A percentile compares a stretch with the other conserved stretches of the same genome.
These are phyloP conservation scores for Torymus aiolomorphi DNA, from an alignment of 2,888 invertebrate species.

Conservation along the genomic window DNA sequence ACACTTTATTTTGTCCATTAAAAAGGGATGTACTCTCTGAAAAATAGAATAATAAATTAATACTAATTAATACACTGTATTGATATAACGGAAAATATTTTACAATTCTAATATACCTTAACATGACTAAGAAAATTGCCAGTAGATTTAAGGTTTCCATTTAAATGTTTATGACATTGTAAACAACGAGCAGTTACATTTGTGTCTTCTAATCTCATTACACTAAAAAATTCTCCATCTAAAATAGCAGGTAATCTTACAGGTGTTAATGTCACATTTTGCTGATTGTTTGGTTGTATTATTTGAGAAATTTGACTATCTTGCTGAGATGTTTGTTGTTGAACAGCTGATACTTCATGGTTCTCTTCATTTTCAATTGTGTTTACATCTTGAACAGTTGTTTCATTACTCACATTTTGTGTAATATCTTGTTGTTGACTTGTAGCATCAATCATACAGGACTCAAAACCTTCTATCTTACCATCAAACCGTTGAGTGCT, in stretches of 20 bases:
- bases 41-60: constrained; percentile 47
- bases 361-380: constrained; percentile 65
- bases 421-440: constrained; percentile 67
- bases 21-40: constrained; percentile 72
- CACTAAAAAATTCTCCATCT: constrained; percentile 73
- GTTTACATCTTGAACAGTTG: constrained; percentile 58
- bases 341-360: constrained; percentile 60
- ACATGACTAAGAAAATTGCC: constrained; percentile 74
- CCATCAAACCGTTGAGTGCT: constrained; percentile 67
- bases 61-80: background rate
- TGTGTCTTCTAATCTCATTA: constrained; percentile 72
- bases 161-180: constrained; percentile 72
- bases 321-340: constrained; percentile 61
- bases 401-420: constrained; percentile 63
- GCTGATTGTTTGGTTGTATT: constrained; percentile 67
- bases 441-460: constrained; percentile 68
- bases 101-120: constrained; percentile 65
- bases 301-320: constrained; percentile 63
- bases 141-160: constrained; percentile 74
- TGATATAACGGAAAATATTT: no score
- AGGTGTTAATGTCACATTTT: constrained; percentile 70
- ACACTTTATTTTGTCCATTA: constrained; percentile 73
- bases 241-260: constrained; percentile 73
- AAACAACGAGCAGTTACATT: constrained; percentile 73
- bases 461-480: constrained; percentile 72